A percentile compares a stretch with the other conserved stretches of the same genome.
phyloP scores from a whole-genome alignment of 2,113 vertebrate genomes.

The Seriola quinqueradiata region DNA sequence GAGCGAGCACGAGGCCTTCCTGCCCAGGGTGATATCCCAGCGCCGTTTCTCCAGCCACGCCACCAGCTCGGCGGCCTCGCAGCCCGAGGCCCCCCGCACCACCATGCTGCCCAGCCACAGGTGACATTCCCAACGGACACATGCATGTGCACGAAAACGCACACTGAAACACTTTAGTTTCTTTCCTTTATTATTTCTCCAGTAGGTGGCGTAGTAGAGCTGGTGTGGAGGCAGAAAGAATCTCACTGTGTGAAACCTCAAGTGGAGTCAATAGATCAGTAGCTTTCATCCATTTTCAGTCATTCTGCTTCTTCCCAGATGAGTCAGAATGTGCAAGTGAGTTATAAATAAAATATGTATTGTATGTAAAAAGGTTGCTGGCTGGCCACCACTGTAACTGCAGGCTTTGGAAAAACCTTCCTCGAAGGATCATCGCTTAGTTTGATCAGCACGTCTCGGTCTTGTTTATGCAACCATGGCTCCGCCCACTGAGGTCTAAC shows the following conservation, averaged over 20 bases:
- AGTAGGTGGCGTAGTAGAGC: neutral
- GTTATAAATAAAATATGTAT: no score
- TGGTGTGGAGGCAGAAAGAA: neutral
- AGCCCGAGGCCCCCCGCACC: conserved; percentile 87
- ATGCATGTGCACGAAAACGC: neutral
- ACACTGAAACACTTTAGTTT: neutral
- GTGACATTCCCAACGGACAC: conserved; percentile 76
- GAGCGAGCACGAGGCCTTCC: conserved; percentile 97
- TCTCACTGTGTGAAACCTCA: neutral
- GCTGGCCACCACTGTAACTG: no score
- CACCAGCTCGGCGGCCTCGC: conserved; percentile 89
- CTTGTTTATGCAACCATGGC: neutral
- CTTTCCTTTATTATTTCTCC: neutral
- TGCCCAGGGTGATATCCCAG: conserved; percentile 91
- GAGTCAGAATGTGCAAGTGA: no score
- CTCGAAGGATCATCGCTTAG: no score
- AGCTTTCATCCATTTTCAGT: no score
- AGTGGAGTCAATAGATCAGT: no score
- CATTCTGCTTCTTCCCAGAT: no score
- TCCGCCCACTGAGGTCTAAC: neutral
- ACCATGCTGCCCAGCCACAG: conserved; percentile 98
- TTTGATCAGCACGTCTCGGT: no score
- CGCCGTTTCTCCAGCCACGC: conserved; percentile 96
- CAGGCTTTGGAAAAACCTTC: no score
- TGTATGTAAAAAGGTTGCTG: no score